Base-by-base conservation (phyloP, 2,797 vertebrate genomes). In the Pachyuromys duprasi region DNA sequence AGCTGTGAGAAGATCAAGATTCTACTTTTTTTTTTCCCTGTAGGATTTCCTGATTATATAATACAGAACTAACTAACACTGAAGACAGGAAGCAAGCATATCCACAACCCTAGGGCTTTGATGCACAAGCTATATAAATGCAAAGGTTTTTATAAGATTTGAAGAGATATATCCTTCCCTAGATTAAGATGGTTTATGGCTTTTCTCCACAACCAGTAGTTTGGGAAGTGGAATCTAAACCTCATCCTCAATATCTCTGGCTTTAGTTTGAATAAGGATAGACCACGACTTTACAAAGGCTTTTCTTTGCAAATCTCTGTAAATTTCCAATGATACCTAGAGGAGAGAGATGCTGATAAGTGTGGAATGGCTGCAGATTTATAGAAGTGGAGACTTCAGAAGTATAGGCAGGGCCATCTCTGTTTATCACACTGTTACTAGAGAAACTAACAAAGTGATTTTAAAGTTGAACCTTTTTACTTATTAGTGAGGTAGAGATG, bases 211-310 rank as follows among this genome's bases (percentile, higher is more conserved):
- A 80, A 55, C 4, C 39, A 15, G 49, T 6, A 74, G 5, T 36
- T 82, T 76, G 5, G 28, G 2, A 93, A 36, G 13, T 14, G 26
- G 36, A 88, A 39, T 95, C 75, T 62, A 89, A 17, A 57, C 79
- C 18, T 83, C 31, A 67, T 49, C 20, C 22, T 96, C 5, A 42
- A 2, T 31, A 33, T 65, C 22, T 78, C 36, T 55, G 75, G 2
- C 11, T 95, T 94, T 31, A 74, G 20, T 53, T 39, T 95, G 80
- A 94, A 82, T 87, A 53, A 39, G 31, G 8, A 60, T n/a, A 83
- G n/a, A 78, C 82, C 33, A 60, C 15, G 92, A 90, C 1, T 45
- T 4, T 39, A 12, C 28, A 96, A 65, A 86, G 65, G 1, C n/a
- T 89, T 63, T 84, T 31, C 6, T 78, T 80, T 89, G 2, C 14